These are phyloP conservation scores for Mustela lutreola DNA, from an alignment of 2,113 vertebrate genomes.

Conservation along the genomic window DNA sequence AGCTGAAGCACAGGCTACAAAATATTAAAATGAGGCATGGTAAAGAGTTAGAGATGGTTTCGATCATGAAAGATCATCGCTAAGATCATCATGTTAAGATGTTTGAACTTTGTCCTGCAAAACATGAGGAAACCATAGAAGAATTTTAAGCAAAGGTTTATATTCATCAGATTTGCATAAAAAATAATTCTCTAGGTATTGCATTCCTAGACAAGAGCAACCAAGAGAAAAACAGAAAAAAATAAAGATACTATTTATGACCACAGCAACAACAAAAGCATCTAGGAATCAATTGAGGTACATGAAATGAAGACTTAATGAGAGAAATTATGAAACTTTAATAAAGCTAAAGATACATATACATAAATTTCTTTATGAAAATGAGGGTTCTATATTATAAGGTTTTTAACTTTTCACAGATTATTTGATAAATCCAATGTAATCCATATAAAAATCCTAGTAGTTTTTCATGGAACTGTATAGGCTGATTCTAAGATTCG, in stretches of 20 bases:
- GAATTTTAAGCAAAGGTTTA: not conserved
- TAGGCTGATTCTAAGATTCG: constrained; percentile 9
- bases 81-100: not conserved
- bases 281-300: not conserved
- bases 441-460: constrained; percentile 22
- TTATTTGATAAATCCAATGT: not conserved
- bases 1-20: not conserved
- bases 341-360: not conserved
- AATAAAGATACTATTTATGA: not conserved
- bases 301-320: not conserved
- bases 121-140: not conserved
- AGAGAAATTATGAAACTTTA: constrained; percentile 24
- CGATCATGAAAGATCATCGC: not conserved
- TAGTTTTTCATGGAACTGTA: not conserved
- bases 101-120: not conserved
- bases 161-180: not conserved
- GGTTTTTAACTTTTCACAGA: not conserved
- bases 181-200: constrained; percentile 12
- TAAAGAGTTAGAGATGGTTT: not conserved
- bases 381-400: not conserved
- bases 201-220: not conserved
- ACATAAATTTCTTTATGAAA: not conserved
- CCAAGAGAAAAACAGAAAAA: not conserved
- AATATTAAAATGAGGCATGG: not conserved
- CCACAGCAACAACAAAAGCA: not conserved